Base-by-base conservation (phyloP, 2,797 vertebrate genomes). In the Adelosebastes latens region DNA sequence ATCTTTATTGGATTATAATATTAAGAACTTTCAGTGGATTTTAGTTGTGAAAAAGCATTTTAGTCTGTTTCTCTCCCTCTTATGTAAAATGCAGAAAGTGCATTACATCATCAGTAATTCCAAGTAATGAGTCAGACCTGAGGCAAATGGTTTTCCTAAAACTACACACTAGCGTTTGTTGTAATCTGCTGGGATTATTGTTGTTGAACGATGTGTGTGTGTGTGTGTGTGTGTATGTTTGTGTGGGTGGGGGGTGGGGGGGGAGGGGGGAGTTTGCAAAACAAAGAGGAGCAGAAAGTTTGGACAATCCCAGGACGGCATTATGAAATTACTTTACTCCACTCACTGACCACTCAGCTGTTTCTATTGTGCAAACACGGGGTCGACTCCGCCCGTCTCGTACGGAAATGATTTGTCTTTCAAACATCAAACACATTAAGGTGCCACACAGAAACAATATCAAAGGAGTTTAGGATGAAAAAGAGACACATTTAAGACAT, bases 101-200 rank as follows among this genome's bases (percentile, higher is more conserved):
- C 24, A 61, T 85, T 80, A 82, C 52, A 31, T 85, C 53, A 84
- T 78, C 66, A 24, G 42, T 56, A 66, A 70, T 64, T 70, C 49
- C 36, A 77, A 55, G n/a, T 46, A 46, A 46, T 46, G 49, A 52
- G 49, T 52, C 49, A 52, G 49, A 52, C 49, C 49, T 52, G 49
- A n/a, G 49, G 49, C 49, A 52, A 52, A 52, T n/a, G 18, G 49
- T n/a, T 52, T 52, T n/a, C 18, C 49, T 9, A 52, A 52, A 52
- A 52, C 6, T n/a, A n/a, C 18, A 52, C 49, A 8, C 42, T 18
- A 16, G 42, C 6, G 24, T 77, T 74, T 75, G 20, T 68, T 67
- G 68, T 85, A 76, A 86, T 88, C 86, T 83, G 62, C 56, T 63
- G 36, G 75, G 87, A 88, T 87, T 91, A 79, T 29, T 68, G 59